Percentiles rank a stretch among this genome's conserved stretches.
Conservation (phyloP, 2,113 vertebrate species). For the Tachycineta bicolor region DNA sequence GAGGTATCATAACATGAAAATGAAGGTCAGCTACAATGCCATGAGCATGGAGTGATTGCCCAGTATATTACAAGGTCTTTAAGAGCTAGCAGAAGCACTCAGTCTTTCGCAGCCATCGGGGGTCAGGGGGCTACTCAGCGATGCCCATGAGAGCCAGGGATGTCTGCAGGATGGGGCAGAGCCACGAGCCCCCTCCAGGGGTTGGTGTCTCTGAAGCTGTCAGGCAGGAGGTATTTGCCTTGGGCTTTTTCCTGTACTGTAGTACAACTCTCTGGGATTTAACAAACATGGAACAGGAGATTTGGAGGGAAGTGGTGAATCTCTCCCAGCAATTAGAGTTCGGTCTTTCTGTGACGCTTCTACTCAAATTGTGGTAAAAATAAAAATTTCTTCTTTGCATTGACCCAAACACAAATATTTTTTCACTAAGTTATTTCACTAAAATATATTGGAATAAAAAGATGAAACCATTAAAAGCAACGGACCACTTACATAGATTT, state of each 20-base stretch:
- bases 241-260: not conserved
- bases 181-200: rapidly evolving
- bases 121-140: not conserved
- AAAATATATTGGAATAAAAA: not conserved
- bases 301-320: not conserved
- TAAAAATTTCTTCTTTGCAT: not conserved
- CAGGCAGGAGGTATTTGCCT: not conserved
- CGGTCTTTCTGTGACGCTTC: not conserved
- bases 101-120: rapidly evolving
- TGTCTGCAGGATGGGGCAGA: not conserved
- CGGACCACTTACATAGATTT: not conserved
- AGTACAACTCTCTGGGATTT: not conserved
- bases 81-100: not conserved
- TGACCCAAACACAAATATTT: not conserved
- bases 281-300: not conserved
- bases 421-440: not conserved
- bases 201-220: not conserved
- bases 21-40: slow-evolving; percentile 2
- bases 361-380: not conserved
- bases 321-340: not conserved
- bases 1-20: slow-evolving; percentile 21
- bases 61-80: not conserved
- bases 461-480: not conserved
- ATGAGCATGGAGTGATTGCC: not conserved
- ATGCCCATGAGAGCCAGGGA: not conserved